These are phyloP conservation scores for Drosophila dives DNA, from an alignment of 2,888 invertebrate genomes.

Conservation along the genomic window DNA sequence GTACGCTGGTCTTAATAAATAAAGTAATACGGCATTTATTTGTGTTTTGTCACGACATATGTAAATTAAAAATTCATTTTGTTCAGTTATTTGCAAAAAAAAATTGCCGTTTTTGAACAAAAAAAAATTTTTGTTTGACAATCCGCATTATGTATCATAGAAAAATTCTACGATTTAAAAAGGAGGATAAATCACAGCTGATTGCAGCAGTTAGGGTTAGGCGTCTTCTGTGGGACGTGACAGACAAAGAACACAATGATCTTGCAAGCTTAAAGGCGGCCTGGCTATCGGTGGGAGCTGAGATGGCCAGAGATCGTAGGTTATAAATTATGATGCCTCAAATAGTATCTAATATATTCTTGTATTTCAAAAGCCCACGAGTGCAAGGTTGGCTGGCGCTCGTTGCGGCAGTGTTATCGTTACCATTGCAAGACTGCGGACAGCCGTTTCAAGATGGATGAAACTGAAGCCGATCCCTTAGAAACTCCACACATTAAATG, in stretches of 20 bases:
- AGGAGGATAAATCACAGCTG: conserved; percentile 37
- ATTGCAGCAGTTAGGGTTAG: conserved; percentile 37
- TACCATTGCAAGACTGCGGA: conserved; percentile 43
- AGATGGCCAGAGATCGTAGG: conserved; percentile 42
- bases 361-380: conserved; percentile 29
- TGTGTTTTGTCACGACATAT: neutral
- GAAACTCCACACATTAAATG: conserved; percentile 42
- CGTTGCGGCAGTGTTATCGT: conserved; percentile 48
- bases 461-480: conserved; percentile 39
- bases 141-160: conserved; percentile 12
- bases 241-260: conserved; percentile 43
- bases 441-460: conserved; percentile 8
- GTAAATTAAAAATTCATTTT: neutral
- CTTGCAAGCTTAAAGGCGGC: conserved; percentile 30
- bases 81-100: neutral
- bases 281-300: conserved; percentile 38
- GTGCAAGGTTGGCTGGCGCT: conserved; percentile 51
- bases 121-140: neutral
- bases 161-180: conserved; percentile 29
- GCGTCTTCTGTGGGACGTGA: conserved; percentile 45
- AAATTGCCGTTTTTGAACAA: neutral
- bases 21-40: neutral
- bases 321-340: neutral
- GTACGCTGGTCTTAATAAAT: conserved; percentile 39
- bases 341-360: neutral